Base-by-base conservation (phyloP, 2,113 vertebrate genomes). In the Beaufortia kweichowensis region DNA sequence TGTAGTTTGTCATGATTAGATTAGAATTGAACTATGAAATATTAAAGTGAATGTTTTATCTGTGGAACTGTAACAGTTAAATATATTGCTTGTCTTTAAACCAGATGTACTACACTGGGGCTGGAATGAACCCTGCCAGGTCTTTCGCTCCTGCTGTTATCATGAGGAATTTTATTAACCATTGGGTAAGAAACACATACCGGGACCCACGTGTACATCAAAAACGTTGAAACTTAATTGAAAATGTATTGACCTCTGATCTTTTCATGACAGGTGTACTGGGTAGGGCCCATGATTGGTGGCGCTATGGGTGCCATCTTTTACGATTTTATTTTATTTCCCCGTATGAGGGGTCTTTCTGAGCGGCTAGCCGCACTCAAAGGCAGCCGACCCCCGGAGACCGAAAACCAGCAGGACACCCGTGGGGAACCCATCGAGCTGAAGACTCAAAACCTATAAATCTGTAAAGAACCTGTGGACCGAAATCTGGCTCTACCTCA, bases 81-180 rank as follows among this genome's bases (percentile, higher is more conserved):
- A n/a, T n/a, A 48, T n/a, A 43, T 35, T 48, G 29, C 35, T 77
- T 50, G 10, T 57, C 12, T 76, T 24, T 28, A 9, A 82, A 79
- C n/a, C 89, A 98, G 96, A 94, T 97, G 83, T 94, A 95, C 86
- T 97, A 96, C 83, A 97, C 96, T 1, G 96, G 96, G 0, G 94
- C 94, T 81, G 91, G 96, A 43, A 98, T 97, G 96, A 97, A 97
- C 85, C 96, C 96, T 2, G 96, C 95, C 2, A 92, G 96, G 48
- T 96, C 95, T 84, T 98, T 98, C 17, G 96, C 94, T 67, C 96
- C 96, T 21, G 96, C 96, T 10, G 88, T 96, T 82, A 92, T 98
- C 82, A 94, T 94, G 84, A 93, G 96, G 87, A 96, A 95, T 89
- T 98, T 98, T 86, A 75, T 91, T 89, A 96, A 97, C 90, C 96